phyloP scores from a whole-genome alignment of 1,140 invertebrate genomes.

The Dendroctonus valens region DNA sequence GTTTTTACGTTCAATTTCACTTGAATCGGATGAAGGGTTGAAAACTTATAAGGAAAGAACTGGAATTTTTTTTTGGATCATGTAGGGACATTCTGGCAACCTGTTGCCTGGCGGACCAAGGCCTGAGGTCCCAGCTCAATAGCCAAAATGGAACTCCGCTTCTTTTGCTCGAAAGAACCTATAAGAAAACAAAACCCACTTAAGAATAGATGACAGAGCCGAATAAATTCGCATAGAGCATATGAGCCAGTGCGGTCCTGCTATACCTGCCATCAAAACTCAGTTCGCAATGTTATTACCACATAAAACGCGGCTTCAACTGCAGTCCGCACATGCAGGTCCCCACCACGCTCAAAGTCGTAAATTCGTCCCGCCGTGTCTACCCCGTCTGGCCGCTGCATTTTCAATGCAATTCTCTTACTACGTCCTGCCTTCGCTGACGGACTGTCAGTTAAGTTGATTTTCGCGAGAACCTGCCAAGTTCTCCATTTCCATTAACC shows the following conservation, averaged over 20 bases:
- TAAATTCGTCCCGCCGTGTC: constrained; percentile 46
- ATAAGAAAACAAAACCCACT: no score
- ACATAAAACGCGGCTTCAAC: constrained; percentile 49
- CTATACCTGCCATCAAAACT: constrained; percentile 46
- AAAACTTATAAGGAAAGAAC: no score
- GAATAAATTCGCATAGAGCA: background rate
- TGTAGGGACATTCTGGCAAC: no score
- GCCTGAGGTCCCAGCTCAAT: no score
- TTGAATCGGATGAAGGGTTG: no score
- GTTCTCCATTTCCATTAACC: constrained; percentile 6
- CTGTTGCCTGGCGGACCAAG: no score
- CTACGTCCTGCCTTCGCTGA: constrained; percentile 35
- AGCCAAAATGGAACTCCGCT: no score
- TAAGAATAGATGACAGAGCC: background rate
- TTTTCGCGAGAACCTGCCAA: constrained; percentile 5
- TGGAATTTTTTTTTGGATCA: no score
- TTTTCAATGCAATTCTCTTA: constrained; percentile 44
- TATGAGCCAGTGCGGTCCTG: constrained; percentile 16
- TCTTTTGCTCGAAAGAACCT: no score
- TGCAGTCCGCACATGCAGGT: constrained; percentile 50
- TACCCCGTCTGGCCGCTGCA: constrained; percentile 36
- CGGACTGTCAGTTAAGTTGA: constrained; percentile 45
- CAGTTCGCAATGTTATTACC: constrained; percentile 48
- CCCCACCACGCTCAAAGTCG: constrained; percentile 47
- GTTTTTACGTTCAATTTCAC: no score